phyloP scores from a whole-genome alignment of 2,888 invertebrate species.

The Zaprionus lineosus region DNA sequence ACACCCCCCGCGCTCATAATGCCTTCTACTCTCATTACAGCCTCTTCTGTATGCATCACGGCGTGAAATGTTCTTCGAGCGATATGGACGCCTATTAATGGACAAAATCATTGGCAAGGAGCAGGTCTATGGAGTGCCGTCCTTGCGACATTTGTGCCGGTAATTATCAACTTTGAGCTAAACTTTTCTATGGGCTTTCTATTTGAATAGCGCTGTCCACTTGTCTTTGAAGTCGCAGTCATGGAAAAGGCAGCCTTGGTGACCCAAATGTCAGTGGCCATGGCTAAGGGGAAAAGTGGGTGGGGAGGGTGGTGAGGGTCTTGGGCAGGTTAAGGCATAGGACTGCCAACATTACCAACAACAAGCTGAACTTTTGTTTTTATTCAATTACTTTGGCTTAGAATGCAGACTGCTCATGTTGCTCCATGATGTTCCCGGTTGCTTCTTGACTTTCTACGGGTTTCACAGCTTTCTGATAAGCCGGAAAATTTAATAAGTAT shows the following conservation, averaged over 20 bases:
- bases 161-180: slow-evolving; percentile 66
- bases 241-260: no score
- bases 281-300: not conserved
- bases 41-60: slow-evolving; percentile 70
- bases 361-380: slow-evolving; percentile 62
- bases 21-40: slow-evolving; percentile 60
- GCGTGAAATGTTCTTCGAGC: slow-evolving; percentile 80
- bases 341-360: slow-evolving; percentile 59
- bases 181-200: slow-evolving; percentile 19
- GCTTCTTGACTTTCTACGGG: slow-evolving; percentile 54
- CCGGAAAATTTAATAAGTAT: slow-evolving; percentile 66
- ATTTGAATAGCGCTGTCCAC: slow-evolving; percentile 12
- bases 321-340: slow-evolving; percentile 28
- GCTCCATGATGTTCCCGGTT: slow-evolving; percentile 6
- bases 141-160: slow-evolving; percentile 89
- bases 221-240: slow-evolving; percentile 30
- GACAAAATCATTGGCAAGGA: slow-evolving; percentile 80
- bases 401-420: slow-evolving; percentile 43
- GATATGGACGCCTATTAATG: slow-evolving; percentile 79
- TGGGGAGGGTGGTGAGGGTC: not conserved
- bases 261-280: no score
- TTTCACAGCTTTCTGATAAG: slow-evolving; percentile 58
- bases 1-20: not conserved
- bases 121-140: slow-evolving; percentile 83
- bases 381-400: slow-evolving; percentile 71